Conservation (phyloP, 2,888 invertebrate species). For the Melangyna quadrimaculata region DNA sequence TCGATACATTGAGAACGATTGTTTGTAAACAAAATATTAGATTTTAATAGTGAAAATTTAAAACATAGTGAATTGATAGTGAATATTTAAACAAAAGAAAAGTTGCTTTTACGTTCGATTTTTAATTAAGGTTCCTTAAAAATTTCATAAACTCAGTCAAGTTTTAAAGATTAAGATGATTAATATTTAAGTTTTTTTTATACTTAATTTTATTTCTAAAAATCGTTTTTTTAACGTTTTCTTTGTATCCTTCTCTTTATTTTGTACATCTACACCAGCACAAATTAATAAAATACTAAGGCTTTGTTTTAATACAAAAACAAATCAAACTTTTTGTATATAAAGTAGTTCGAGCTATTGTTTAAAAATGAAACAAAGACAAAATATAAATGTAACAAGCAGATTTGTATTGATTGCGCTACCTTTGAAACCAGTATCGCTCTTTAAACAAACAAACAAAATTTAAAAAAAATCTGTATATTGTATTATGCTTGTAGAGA, state of each 20-base stretch:
- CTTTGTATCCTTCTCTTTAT: slow-evolving; percentile 55
- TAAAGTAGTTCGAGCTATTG: slow-evolving; percentile 45
- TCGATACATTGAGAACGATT: no score
- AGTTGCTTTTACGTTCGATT: neutral
- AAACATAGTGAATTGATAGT: no score
- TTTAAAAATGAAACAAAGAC: neutral
- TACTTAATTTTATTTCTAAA: slow-evolving; percentile 43
- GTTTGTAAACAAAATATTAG: no score
- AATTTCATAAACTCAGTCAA: slow-evolving; percentile 11
- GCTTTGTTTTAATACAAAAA: slow-evolving; percentile 33
- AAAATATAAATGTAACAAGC: slow-evolving; percentile 36
- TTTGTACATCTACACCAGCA: slow-evolving; percentile 62
- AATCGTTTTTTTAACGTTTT: slow-evolving; percentile 45
- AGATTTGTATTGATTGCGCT: slow-evolving; percentile 41
- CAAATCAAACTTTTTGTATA: slow-evolving; percentile 20
- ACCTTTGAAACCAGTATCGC: slow-evolving; percentile 29
- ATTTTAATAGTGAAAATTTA: no score
- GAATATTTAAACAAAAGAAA: no score
- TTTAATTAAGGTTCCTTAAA: neutral
- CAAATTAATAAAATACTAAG: slow-evolving; percentile 65
- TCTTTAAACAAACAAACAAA: slow-evolving; percentile 12
- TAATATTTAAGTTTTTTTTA: neutral
- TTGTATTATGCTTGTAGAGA: slow-evolving; percentile 73
- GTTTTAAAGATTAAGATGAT: slow-evolving; percentile 15
- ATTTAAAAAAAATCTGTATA: slow-evolving; percentile 25